phyloP scores from a whole-genome alignment of 2,797 vertebrate genomes.

The Phalloptychus januarius region DNA sequence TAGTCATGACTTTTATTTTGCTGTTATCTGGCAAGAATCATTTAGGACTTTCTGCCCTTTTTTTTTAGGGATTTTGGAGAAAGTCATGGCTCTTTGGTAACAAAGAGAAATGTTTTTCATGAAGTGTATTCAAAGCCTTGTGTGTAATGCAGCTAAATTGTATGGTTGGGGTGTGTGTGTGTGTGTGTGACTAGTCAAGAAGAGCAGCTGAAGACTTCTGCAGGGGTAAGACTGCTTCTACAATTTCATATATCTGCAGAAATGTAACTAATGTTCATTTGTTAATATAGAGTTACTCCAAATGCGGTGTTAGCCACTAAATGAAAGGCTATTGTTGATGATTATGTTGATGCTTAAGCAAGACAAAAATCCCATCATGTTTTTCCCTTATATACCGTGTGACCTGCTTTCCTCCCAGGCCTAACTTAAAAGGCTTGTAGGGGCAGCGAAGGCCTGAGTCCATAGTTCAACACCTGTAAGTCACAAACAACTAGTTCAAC shows the following conservation, averaged over 20 bases:
- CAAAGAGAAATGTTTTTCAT: background rate
- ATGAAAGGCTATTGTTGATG: constrained; percentile 65
- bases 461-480: constrained; percentile 99
- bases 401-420: constrained; percentile 99
- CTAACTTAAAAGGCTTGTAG: constrained; percentile 99
- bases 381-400: constrained; percentile 93
- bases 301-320: constrained; percentile 67
- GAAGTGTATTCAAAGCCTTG: constrained; percentile 57
- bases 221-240: constrained; percentile 86
- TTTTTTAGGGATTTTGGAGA: background rate
- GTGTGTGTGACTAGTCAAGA: constrained; percentile 54
- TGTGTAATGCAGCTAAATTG: constrained; percentile 67
- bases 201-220: constrained; percentile 68
- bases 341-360: constrained; percentile 71
- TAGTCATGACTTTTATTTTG: background rate
- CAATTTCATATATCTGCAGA: constrained; percentile 84
- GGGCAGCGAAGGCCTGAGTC: constrained; percentile 98
- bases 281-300: constrained; percentile 57
- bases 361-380: constrained; percentile 80
- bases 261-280: constrained; percentile 73
- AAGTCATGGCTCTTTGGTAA: background rate
- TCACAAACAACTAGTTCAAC: constrained; percentile 94
- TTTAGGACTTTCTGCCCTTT: background rate
- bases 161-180: constrained; percentile 34
- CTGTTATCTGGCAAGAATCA: background rate